A percentile compares a stretch with the other conserved stretches of the same genome.
Evolutionary conservation across 2,888 invertebrate species (phyloP).

Genomic region (Pinctada fucata): DNA sequence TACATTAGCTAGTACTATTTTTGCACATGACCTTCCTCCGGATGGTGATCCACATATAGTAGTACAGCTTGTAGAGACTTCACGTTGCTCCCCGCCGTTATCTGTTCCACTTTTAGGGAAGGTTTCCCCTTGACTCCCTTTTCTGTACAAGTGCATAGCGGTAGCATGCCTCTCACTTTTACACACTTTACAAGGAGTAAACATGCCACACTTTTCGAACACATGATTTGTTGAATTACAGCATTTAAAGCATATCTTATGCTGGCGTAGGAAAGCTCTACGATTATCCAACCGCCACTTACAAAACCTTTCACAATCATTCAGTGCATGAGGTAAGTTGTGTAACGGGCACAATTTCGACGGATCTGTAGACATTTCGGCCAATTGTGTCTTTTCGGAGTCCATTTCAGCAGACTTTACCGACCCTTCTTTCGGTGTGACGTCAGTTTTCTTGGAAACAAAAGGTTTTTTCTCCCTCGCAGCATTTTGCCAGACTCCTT

Average conservation of each 20-base stretch:
- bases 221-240: too few relatives aligned
- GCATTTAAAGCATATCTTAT: conserved; percentile 16
- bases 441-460: too few relatives aligned
- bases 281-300: conserved; percentile 4
- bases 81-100: conserved; percentile 16
- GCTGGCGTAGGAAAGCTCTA: not conserved
- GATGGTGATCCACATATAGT: conserved; percentile 3
- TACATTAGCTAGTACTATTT: conserved; percentile 12
- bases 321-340: conserved; percentile 11
- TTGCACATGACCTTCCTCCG: conserved; percentile 26
- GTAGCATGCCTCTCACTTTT: conserved; percentile 12
- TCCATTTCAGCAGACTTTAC: too few relatives aligned
- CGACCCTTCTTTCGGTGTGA: too few relatives aligned
- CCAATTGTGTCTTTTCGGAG: too few relatives aligned
- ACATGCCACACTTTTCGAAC: not conserved
- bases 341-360: conserved; percentile 19
- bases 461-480: too few relatives aligned
- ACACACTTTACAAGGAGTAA: conserved; percentile 19
- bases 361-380: not conserved
- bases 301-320: conserved; percentile 11
- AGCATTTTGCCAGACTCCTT: too few relatives aligned
- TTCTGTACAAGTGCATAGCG: conserved; percentile 15
- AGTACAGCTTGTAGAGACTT: conserved; percentile 16
- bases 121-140: not conserved
- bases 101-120: too few relatives aligned